phyloP scores from a whole-genome alignment of 2,888 invertebrate species.

The Muscina levida region DNA sequence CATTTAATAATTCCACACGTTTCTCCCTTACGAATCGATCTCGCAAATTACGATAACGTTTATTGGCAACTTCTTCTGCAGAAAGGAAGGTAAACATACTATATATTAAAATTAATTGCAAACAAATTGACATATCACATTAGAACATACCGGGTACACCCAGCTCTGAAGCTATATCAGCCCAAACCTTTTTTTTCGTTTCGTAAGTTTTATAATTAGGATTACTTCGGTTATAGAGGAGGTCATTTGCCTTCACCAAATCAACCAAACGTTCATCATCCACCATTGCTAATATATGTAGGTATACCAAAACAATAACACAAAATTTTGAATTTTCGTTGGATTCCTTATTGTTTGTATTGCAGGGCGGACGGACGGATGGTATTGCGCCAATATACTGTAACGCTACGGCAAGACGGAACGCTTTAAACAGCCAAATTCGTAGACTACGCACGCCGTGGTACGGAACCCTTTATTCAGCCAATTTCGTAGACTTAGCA shows the following conservation, averaged over 20 bases:
- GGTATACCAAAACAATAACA: too few relatives aligned
- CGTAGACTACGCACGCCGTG: neutral
- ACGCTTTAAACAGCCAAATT: conserved; percentile 5
- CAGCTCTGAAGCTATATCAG: conserved; percentile 31
- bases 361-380: neutral
- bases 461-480: too few relatives aligned
- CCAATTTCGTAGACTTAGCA: neutral
- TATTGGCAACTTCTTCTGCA: conserved; percentile 25
- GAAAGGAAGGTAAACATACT: neutral
- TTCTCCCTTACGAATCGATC: conserved; percentile 40
- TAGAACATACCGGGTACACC: conserved; percentile 37
- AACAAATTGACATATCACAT: too few relatives aligned
- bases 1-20: conserved; percentile 40
- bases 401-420: neutral
- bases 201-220: conserved; percentile 23
- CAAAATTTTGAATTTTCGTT: too few relatives aligned
- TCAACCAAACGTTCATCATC: conserved; percentile 25
- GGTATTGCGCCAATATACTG: conserved; percentile 1
- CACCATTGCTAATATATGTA: conserved; percentile 21
- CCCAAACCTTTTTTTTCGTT: conserved; percentile 34
- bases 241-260: conserved; percentile 34
- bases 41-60: conserved; percentile 38
- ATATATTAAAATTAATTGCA: too few relatives aligned
- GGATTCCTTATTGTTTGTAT: too few relatives aligned
- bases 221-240: conserved; percentile 36